Conservation (phyloP, 37 sponge, comb jelly and placozoan genomes). For the Spongilla lacustris region DNA sequence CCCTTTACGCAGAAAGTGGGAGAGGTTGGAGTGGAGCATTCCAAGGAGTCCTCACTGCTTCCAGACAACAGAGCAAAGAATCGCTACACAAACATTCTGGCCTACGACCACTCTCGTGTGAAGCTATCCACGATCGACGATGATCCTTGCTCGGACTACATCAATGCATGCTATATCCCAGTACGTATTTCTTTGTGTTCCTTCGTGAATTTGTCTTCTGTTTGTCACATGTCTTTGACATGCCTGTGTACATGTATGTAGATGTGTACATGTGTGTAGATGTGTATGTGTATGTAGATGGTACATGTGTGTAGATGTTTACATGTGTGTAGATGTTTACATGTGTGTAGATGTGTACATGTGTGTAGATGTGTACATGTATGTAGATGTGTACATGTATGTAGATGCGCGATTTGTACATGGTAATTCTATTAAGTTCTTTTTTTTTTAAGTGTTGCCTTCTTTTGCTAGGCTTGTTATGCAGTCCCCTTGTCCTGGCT, state of each 20-base stretch:
- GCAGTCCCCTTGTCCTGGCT: too few relatives aligned
- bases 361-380: not conserved
- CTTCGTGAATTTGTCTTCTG: not conserved
- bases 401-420: not conserved
- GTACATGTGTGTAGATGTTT: not conserved
- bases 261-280: too few relatives aligned
- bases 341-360: too few relatives aligned
- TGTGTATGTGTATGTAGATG: not conserved
- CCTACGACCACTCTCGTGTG: constrained; percentile 89
- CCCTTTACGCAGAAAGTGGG: constrained; percentile 53
- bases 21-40: constrained; percentile 78
- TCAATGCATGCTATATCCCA: constrained; percentile 94
- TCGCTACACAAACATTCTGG: constrained; percentile 90
- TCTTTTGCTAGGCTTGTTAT: too few relatives aligned
- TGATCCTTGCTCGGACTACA: constrained; percentile 93
- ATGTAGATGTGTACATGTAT: not conserved
- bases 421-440: too few relatives aligned
- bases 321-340: too few relatives aligned
- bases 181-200: constrained; percentile 42
- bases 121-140: constrained; percentile 80
- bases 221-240: not conserved
- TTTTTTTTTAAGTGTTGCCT: too few relatives aligned
- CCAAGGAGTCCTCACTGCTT: constrained; percentile 82
- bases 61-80: constrained; percentile 91
- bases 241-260: not conserved